Evolutionary conservation across 2,888 invertebrate genomes (phyloP).

Genomic region (Iselma pallidipennis): DNA sequence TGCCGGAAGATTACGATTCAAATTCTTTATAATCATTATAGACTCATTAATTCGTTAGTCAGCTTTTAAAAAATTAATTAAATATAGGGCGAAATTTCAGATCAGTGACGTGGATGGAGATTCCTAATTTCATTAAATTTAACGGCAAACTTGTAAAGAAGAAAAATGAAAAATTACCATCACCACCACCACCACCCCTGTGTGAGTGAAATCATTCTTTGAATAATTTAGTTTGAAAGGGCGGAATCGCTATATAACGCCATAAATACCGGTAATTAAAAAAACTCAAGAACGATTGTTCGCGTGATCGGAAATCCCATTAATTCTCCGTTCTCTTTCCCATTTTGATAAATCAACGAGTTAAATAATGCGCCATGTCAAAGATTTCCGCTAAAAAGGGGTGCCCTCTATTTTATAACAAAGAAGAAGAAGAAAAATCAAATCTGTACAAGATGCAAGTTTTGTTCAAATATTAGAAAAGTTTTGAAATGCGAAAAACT

Average conservation of each 20-base stretch:
- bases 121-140: conserved; percentile 47
- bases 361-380: conserved; percentile 4
- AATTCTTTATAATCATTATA: conserved; percentile 3
- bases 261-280: conserved; percentile 51
- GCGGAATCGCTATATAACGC: conserved; percentile 34
- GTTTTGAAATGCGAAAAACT: not conserved
- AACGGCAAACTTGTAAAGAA: conserved; percentile 11
- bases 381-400: not conserved
- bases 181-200: conserved; percentile 18
- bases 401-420: not conserved
- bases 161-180: conserved; percentile 45
- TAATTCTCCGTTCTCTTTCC: conserved; percentile 37
- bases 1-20: not conserved
- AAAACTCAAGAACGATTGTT: conserved; percentile 44
- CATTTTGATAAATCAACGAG: conserved; percentile 23
- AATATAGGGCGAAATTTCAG: conserved; percentile 39
- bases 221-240: conserved; percentile 46
- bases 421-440: no score
- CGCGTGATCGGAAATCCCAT: conserved; percentile 49
- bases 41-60: conserved; percentile 19
- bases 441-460: not conserved
- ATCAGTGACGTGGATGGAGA: conserved; percentile 37
- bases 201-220: conserved; percentile 44
- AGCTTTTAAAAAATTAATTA: conserved; percentile 45
- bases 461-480: not conserved